These are phyloP conservation scores for Spilarctia lutea DNA, from an alignment of 2,888 invertebrate species.

Conservation along the genomic window DNA sequence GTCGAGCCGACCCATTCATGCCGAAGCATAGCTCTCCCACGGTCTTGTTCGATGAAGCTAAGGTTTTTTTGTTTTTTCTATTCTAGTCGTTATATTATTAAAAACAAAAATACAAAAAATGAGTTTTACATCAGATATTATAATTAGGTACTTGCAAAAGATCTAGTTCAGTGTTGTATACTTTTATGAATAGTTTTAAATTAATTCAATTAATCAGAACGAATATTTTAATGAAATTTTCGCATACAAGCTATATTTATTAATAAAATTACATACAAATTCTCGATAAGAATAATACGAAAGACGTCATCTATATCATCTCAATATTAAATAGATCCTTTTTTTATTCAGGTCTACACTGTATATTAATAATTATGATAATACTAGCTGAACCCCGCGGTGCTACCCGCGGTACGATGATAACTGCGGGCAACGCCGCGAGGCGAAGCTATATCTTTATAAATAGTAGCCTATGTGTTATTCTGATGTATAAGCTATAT, in stretches of 20 bases:
- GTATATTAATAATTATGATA: too few species aligned
- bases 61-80: neutral
- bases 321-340: neutral
- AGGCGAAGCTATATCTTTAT: too few species aligned
- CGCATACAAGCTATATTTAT: neutral
- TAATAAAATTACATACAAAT: neutral
- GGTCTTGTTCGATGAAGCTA: constrained; percentile 7
- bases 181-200: neutral
- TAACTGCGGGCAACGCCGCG: too few species aligned
- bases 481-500: too few species aligned
- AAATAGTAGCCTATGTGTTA: too few species aligned
- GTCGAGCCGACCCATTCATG: too few species aligned
- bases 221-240: neutral
- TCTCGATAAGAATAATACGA: neutral
- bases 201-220: neutral
- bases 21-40: too few species aligned
- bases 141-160: neutral
- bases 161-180: neutral
- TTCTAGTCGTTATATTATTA: neutral
- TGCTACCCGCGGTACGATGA: too few species aligned
- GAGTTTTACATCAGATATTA: neutral
- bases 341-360: neutral
- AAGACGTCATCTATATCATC: neutral
- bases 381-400: too few species aligned
- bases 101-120: neutral